These are phyloP conservation scores for Cochlearius cochlearius DNA, from an alignment of 2,113 vertebrate genomes.

Conservation along the genomic window DNA sequence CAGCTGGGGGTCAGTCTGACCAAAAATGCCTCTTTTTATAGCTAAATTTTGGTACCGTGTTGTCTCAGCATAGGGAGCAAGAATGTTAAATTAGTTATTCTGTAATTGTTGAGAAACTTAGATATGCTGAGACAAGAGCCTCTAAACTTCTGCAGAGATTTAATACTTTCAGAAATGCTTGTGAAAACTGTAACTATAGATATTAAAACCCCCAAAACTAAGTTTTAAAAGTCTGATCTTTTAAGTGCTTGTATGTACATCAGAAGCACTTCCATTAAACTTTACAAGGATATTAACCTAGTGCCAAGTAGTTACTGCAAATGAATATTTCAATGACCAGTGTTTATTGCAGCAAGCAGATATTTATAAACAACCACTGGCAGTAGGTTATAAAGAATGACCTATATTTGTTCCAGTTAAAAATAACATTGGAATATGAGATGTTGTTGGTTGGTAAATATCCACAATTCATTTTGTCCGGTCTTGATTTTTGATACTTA, in stretches of 20 bases:
- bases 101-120: slow-evolving; percentile 40
- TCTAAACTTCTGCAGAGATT: slow-evolving; percentile 65
- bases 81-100: slow-evolving; percentile 62
- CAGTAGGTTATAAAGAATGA: slow-evolving; percentile 56
- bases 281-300: slow-evolving; percentile 75
- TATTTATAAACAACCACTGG: slow-evolving; percentile 81
- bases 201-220: slow-evolving; percentile 51
- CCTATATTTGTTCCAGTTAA: slow-evolving; percentile 60
- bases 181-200: slow-evolving; percentile 72
- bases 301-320: slow-evolving; percentile 86
- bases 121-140: slow-evolving; percentile 67
- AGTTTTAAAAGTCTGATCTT: slow-evolving; percentile 70
- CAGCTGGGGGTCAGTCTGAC: slow-evolving; percentile 38
- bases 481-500: slow-evolving; percentile 58
- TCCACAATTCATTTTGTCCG: slow-evolving; percentile 35
- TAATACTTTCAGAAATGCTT: slow-evolving; percentile 61
- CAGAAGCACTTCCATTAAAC: slow-evolving; percentile 71
- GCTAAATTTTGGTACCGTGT: slow-evolving; percentile 62
- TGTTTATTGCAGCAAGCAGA: slow-evolving; percentile 84
- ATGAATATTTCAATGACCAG: slow-evolving; percentile 78
- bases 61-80: slow-evolving; percentile 58
- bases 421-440: slow-evolving; percentile 53
- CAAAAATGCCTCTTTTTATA: slow-evolving; percentile 56
- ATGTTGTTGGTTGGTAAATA: slow-evolving; percentile 60
- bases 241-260: slow-evolving; percentile 71